These are phyloP conservation scores for Seira ritae DNA, from an alignment of 2,888 invertebrate species.

Conservation along the genomic window DNA sequence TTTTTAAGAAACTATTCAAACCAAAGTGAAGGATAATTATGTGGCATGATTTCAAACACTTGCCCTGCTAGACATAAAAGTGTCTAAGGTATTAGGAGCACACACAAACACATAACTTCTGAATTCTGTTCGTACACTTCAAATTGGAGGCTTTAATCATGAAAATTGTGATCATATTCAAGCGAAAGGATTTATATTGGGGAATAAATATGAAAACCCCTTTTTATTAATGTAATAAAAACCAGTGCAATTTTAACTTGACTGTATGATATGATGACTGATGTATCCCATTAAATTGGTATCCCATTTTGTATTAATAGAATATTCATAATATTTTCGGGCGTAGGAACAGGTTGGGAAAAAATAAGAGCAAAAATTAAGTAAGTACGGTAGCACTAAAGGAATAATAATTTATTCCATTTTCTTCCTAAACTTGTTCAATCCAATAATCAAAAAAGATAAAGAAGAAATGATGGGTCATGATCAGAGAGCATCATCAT, in stretches of 20 bases:
- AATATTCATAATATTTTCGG: constrained; percentile 8
- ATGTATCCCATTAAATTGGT: background rate
- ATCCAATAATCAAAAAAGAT: constrained; percentile 61
- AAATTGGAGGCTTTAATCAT: background rate
- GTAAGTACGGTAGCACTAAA: constrained; percentile 57
- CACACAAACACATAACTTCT: background rate
- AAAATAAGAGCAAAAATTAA: constrained; percentile 32
- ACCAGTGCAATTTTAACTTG: constrained; percentile 2
- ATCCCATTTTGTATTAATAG: constrained; percentile 8
- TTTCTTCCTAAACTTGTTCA: constrained; percentile 60
- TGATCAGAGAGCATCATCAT: constrained; percentile 55
- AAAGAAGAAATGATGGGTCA: constrained; percentile 52
- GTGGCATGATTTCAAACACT: background rate
- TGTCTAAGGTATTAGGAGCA: background rate
- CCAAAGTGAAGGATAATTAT: background rate
- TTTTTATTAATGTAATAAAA: background rate
- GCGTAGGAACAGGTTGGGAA: constrained; percentile 32
- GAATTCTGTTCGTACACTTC: background rate
- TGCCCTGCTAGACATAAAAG: background rate
- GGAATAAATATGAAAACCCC: no score
- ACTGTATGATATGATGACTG: constrained; percentile 3
- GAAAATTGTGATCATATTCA: no score
- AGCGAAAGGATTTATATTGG: no score
- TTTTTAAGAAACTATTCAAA: background rate
- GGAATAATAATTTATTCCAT: constrained; percentile 62